Evolutionary conservation across 1,140 invertebrate species (phyloP), one percentile per base, ranked within the genome.

Genomic region (Periplaneta americana): DNA sequence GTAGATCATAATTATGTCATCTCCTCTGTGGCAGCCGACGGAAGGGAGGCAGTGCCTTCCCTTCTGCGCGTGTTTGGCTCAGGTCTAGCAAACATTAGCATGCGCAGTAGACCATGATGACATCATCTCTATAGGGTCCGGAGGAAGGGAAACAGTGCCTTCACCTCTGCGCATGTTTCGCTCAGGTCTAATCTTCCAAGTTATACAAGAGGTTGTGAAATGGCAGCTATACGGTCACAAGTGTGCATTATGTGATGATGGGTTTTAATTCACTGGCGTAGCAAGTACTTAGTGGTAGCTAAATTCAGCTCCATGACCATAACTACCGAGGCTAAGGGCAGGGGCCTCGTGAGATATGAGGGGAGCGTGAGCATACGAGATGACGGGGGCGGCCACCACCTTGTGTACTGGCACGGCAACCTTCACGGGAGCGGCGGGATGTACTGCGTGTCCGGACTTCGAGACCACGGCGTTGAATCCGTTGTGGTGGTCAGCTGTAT

Each of bases 361-460:
- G 4, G 77, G 77, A 5, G 1, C 48, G 22, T 66, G 48, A 1
- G 48, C n/a, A n/a, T 66, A 66, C 5, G 48, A 31, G 79, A 39
- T 31, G 22, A 35, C 33, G 22, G 79, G 79, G 11, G 35, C 48
- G 6, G 28, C 28, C 39, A 74, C 57, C 1, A 39, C 28, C 2
- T 28, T 35, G 2, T n/a, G 79, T 3, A 32, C 48, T n/a, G 79
- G 18, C n/a, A 8, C 57, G 2, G 39, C 79, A 11, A 39, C 36
- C n/a, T 10, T 85, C n/a, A 86, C 85, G 36, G 87, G 86, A n/a
- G 66, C 34, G 74, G 85, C 83, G 75, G 86, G 85, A 83, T 85
- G 85, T 82, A 84, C 84, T 3, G 86, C 82, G 39, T 39, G 80
- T 34, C 22, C 28, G 28, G 75, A 35, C 18, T 28, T 32, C 5